Conservation (phyloP, 2,113 vertebrate genomes). For the Oncorhynchus clarkii region DNA sequence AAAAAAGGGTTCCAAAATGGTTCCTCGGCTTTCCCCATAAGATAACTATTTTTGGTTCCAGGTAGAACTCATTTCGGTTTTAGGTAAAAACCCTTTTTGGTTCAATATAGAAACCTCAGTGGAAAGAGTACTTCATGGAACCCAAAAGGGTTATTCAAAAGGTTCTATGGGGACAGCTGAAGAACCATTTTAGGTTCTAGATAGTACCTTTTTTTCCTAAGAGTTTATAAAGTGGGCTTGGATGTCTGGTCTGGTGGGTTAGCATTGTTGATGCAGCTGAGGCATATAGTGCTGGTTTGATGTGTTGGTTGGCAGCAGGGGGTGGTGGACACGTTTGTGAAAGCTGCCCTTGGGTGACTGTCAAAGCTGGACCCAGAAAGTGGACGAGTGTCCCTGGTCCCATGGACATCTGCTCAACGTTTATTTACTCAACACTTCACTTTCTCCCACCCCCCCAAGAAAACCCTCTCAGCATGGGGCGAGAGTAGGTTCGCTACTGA, state of each 20-base stretch:
- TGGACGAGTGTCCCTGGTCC: conserved; percentile 42
- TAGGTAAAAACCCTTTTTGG: no score
- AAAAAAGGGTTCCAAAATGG: no score
- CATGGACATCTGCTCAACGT: conserved; percentile 83
- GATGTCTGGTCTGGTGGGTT: conserved; percentile 39
- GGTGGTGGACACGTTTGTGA: conserved; percentile 35
- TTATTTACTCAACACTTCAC: conserved; percentile 88
- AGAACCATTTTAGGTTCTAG: no score
- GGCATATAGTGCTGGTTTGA: conserved; percentile 32
- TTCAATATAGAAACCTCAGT: no score
- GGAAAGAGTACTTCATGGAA: no score
- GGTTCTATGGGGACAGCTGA: no score
- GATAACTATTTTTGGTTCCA: no score
- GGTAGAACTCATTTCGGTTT: no score
- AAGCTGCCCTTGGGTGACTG: conserved; percentile 34
- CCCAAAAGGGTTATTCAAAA: no score
- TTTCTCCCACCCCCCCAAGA: conserved; percentile 78
- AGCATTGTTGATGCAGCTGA: conserved; percentile 66
- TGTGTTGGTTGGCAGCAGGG: conserved; percentile 20
- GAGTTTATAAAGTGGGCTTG: conserved; percentile 32
- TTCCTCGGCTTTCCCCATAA: no score
- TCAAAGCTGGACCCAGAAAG: conserved; percentile 49
- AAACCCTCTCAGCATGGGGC: conserved; percentile 36
- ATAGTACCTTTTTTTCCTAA: no score
- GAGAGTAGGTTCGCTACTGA: not conserved